These are phyloP conservation scores for Halictus quadricinctus DNA, from an alignment of 2,888 invertebrate genomes.

Conservation along the genomic window DNA sequence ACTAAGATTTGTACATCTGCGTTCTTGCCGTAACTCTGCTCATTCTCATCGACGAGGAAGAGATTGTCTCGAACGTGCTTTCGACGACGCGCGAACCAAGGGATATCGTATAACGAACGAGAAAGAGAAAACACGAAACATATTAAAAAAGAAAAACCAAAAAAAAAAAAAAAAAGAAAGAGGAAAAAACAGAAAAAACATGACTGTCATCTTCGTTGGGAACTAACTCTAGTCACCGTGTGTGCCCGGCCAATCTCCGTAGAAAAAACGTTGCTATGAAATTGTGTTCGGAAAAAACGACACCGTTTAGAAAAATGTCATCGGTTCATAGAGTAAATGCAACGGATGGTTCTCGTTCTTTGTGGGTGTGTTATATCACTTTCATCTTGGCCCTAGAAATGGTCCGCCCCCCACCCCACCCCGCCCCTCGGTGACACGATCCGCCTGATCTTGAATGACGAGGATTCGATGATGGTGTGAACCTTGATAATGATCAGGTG, in stretches of 20 bases:
- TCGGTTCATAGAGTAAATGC: constrained; percentile 28
- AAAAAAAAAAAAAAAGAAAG: background rate
- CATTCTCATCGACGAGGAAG: constrained; percentile 57
- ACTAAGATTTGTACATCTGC: constrained; percentile 77
- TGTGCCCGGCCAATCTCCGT: background rate
- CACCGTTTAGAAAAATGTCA: background rate
- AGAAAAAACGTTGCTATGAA: constrained; percentile 12
- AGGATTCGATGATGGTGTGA: background rate
- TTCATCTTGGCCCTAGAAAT: constrained; percentile 1
- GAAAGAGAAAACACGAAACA: background rate
- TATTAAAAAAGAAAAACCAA: background rate
- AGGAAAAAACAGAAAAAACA: background rate
- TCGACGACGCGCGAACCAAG: constrained; percentile 43
- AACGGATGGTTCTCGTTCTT: constrained; percentile 1
- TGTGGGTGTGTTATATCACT: background rate
- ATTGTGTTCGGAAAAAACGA: constrained; percentile 13
- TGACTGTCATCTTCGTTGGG: constrained; percentile 37
- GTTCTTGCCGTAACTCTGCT: constrained; percentile 54
- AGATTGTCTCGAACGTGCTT: constrained; percentile 68
- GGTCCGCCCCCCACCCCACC: background rate
- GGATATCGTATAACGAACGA: background rate
- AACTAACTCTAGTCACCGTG: constrained; percentile 23
- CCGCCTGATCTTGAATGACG: background rate
- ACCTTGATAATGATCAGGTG: background rate
- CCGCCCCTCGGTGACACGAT: background rate